Evolutionary conservation across 2,888 invertebrate genomes (phyloP).

Genomic region (Plagodis pulveraria): DNA sequence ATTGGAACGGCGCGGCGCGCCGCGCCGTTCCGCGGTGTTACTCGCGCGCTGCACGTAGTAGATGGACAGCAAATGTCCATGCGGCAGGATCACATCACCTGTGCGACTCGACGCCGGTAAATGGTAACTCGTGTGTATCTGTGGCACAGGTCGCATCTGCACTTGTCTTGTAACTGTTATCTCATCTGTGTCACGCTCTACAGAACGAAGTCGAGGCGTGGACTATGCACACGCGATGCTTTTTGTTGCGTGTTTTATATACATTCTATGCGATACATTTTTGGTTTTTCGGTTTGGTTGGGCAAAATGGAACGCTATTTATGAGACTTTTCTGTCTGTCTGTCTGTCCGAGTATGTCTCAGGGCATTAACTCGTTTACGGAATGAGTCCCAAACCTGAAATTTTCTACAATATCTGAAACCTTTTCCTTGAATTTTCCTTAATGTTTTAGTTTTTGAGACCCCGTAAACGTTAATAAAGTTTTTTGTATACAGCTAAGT

Average conservation of each 20-base stretch:
- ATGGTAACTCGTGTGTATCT: neutral
- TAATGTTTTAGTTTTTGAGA: too few relatives aligned
- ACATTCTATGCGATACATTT: slow-evolving; percentile 1
- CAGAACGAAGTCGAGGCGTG: slow-evolving; percentile 5
- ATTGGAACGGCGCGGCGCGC: slow-evolving; percentile 33
- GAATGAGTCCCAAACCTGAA: too few relatives aligned
- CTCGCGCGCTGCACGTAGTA: slow-evolving; percentile 66
- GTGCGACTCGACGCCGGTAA: slow-evolving; percentile 32
- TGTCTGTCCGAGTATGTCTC: too few relatives aligned
- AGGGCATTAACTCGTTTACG: too few relatives aligned
- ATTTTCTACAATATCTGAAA: too few relatives aligned
- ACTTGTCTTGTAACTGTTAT: slow-evolving; percentile 2
- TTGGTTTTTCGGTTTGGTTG: neutral
- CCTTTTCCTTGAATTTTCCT: too few relatives aligned
- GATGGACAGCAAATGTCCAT: slow-evolving; percentile 71
- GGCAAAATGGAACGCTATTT: too few relatives aligned
- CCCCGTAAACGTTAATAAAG: too few relatives aligned
- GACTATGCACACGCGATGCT: slow-evolving; percentile 33
- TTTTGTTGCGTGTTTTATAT: slow-evolving; percentile 13
- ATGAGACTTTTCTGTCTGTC: too few relatives aligned
- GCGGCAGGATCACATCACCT: slow-evolving; percentile 62
- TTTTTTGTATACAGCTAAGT: too few relatives aligned
- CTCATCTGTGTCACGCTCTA: slow-evolving; percentile 10
- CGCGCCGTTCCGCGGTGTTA: too few relatives aligned
- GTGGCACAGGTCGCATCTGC: slow-evolving; percentile 36